Evolutionary conservation across 2,888 invertebrate genomes (phyloP).

Genomic region (Thumatha senex): DNA sequence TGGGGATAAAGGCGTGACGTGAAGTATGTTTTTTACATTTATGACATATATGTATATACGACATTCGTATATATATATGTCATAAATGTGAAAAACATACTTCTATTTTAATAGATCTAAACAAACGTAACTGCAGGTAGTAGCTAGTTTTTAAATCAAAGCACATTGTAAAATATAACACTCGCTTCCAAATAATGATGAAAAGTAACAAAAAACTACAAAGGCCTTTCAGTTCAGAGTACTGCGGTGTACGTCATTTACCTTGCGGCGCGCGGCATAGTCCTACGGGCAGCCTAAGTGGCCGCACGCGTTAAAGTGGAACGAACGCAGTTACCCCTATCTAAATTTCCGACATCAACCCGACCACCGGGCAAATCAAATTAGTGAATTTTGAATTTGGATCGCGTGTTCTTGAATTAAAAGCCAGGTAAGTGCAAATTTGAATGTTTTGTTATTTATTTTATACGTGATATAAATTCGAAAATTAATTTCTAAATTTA

Average conservation of each 20-base stretch:
- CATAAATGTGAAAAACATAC: too few relatives aligned
- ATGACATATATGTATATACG: too few relatives aligned
- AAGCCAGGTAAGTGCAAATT: conserved; percentile 37
- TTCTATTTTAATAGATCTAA: too few relatives aligned
- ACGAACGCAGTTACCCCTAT: conserved; percentile 25
- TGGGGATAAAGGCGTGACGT: too few relatives aligned
- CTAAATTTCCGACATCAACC: conserved; percentile 30
- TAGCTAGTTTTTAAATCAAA: too few relatives aligned
- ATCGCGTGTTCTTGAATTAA: conserved; percentile 24
- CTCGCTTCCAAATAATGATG: too few relatives aligned
- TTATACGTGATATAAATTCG: background rate
- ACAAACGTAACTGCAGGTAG: too few relatives aligned
- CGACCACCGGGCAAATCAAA: conserved; percentile 35
- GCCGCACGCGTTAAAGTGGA: conserved; percentile 50
- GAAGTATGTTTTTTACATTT: too few relatives aligned
- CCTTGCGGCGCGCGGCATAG: conserved; percentile 47
- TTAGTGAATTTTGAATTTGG: conserved; percentile 48
- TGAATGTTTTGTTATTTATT: background rate
- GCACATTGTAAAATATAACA: background rate
- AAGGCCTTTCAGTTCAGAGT: conserved; percentile 18
- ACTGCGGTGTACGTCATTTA: conserved; percentile 16
- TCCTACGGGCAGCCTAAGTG: conserved; percentile 46
- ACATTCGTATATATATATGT: too few relatives aligned
- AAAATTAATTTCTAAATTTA: background rate
- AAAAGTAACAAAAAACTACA: background rate